Conservation (phyloP, 1,140 invertebrate species). For the Drosophila lowei region DNA sequence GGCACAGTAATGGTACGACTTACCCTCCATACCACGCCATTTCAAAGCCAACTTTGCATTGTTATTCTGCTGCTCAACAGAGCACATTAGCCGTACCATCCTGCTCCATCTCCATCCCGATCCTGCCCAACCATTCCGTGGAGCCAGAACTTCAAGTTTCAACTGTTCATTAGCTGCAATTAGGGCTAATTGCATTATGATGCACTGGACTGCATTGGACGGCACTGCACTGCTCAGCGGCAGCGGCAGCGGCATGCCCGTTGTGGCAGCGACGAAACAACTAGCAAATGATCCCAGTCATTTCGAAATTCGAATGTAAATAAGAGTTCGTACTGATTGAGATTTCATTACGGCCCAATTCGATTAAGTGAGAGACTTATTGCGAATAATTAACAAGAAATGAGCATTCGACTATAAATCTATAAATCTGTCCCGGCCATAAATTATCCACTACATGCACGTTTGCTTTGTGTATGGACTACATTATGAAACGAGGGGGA, state of each 20-base stretch:
- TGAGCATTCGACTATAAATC: no score
- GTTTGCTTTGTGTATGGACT: no score
- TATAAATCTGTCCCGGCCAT: no score
- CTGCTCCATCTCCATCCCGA: background rate
- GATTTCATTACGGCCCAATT: no score
- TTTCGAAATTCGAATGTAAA: no score
- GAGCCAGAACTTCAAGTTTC: constrained; percentile 14
- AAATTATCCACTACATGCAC: no score
- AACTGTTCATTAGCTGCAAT: constrained; percentile 55
- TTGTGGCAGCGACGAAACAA: constrained; percentile 7
- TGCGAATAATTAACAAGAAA: no score
- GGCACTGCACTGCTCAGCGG: background rate
- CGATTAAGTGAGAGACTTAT: no score
- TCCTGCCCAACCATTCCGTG: no score
- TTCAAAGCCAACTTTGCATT: constrained; percentile 12
- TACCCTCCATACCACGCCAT: background rate
- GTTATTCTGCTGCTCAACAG: constrained; percentile 6
- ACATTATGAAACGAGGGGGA: no score
- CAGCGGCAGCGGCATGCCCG: no score
- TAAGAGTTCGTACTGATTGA: no score
- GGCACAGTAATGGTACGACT: background rate
- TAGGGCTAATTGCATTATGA: constrained; percentile 57
- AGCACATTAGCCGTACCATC: constrained; percentile 5
- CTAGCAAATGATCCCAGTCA: background rate
- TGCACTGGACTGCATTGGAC: constrained; percentile 19